Evolutionary conservation across 2,113 vertebrate genomes (phyloP).

Genomic region (Callocephalon fimbriatum): DNA sequence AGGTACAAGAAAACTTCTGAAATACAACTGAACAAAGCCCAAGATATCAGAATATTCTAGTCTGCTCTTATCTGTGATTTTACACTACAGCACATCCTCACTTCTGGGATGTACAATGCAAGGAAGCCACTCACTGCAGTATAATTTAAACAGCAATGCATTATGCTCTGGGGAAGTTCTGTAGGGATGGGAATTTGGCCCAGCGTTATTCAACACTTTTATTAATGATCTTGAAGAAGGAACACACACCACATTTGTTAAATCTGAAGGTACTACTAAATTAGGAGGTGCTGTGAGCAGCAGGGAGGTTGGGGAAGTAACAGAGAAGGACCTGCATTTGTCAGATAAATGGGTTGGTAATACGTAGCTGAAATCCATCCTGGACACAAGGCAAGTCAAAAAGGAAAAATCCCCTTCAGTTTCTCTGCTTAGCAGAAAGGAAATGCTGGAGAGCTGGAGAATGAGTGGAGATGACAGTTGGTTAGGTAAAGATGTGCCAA

Average conservation of each 20-base stretch:
- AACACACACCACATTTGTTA: not conserved
- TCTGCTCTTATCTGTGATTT: not conserved
- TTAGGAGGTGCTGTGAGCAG: not conserved
- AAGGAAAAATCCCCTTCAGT: not conserved
- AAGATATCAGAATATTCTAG: not conserved
- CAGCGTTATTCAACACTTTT: not conserved
- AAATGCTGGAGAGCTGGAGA: not conserved
- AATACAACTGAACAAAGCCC: not conserved
- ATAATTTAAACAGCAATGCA: not conserved
- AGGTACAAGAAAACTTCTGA: not conserved
- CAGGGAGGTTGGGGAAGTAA: not conserved
- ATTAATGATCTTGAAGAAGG: not conserved
- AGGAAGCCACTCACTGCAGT: not conserved
- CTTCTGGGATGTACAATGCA: not conserved
- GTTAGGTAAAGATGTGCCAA: not conserved
- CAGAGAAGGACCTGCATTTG: not conserved
- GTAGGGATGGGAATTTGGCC: not conserved
- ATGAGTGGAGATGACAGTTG: not conserved
- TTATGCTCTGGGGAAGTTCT: not conserved
- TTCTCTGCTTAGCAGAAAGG: not conserved
- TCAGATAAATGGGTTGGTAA: not conserved
- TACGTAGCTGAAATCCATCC: not conserved
- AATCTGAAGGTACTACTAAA: slow-evolving; percentile 1
- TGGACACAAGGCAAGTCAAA: not conserved
- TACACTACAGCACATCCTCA: not conserved